phyloP scores from a whole-genome alignment of 2,113 vertebrate species.

The Glareola pratincola region DNA sequence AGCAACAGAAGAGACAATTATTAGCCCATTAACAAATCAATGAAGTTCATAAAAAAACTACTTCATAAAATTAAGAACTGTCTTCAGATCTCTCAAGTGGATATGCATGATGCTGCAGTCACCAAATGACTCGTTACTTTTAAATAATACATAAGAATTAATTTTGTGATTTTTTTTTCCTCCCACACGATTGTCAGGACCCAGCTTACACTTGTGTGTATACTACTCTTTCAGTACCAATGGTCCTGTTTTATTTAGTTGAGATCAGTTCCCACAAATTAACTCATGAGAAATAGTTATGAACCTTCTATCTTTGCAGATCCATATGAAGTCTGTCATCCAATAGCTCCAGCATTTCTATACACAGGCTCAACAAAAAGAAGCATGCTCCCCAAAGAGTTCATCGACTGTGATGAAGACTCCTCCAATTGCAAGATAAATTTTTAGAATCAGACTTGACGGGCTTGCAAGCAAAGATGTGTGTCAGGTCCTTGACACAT shows the following conservation, averaged over 20 bases:
- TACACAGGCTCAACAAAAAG: not conserved
- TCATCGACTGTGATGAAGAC: not conserved
- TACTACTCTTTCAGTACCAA: not conserved
- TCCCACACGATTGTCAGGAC: not conserved
- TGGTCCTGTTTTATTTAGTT: not conserved
- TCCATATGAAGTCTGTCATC: not conserved
- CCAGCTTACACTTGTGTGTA: not conserved
- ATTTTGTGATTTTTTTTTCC: not conserved
- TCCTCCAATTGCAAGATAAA: not conserved
- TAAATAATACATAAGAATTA: not conserved
- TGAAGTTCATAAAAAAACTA: not conserved
- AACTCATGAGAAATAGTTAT: not conserved
- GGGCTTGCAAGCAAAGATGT: accelerated
- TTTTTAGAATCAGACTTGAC: not conserved
- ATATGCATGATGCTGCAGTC: not conserved
- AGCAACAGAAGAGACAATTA: not conserved
- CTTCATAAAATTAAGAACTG: not conserved
- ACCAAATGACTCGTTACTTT: not conserved
- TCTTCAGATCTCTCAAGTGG: not conserved
- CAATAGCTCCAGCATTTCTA: not conserved
- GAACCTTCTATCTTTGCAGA: not conserved
- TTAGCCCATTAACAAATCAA: conserved; percentile 24
- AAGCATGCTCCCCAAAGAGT: not conserved
- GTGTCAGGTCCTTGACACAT: not conserved
- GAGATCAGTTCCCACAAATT: not conserved